phyloP scores from a whole-genome alignment of 2,888 invertebrate genomes.

The Alentia gelatinosa region DNA sequence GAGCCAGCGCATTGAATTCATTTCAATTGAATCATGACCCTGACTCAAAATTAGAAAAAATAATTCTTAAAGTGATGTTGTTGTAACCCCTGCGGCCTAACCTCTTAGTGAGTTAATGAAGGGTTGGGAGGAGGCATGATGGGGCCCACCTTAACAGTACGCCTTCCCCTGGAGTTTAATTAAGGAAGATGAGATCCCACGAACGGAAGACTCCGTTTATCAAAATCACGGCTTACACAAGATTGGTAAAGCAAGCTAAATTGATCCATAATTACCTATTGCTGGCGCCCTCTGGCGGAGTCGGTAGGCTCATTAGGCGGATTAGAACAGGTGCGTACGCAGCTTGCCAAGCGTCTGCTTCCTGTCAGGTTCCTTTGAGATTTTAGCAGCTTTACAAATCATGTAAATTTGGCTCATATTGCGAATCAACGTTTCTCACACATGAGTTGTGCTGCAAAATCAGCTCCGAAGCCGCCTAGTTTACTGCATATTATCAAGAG shows the following conservation, averaged over 20 bases:
- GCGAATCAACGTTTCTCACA: neutral
- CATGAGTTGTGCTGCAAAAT: no score
- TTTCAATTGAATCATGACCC: no score
- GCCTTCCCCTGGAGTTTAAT: neutral
- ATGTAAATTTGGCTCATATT: no score
- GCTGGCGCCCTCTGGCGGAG: neutral
- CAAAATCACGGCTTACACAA: neutral
- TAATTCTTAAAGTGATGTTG: no score
- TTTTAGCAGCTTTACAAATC: neutral
- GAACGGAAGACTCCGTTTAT: neutral
- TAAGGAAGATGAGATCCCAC: no score
- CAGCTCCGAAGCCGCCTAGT: no score
- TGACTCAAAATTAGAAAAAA: no score
- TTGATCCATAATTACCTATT: neutral
- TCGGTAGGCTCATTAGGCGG: neutral
- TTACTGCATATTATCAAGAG: no score
- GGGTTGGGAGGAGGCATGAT: no score
- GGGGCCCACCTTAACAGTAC: constrained; percentile 11
- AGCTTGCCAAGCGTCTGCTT: neutral
- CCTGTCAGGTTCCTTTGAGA: neutral
- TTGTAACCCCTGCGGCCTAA: no score
- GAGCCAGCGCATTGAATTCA: no score
- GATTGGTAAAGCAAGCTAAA: neutral
- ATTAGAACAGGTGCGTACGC: neutral
- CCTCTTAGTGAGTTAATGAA: no score